A percentile compares a stretch with the other conserved stretches of the same genome.
Conservation (phyloP, 2,888 invertebrate species). For the Papilio gigon region DNA sequence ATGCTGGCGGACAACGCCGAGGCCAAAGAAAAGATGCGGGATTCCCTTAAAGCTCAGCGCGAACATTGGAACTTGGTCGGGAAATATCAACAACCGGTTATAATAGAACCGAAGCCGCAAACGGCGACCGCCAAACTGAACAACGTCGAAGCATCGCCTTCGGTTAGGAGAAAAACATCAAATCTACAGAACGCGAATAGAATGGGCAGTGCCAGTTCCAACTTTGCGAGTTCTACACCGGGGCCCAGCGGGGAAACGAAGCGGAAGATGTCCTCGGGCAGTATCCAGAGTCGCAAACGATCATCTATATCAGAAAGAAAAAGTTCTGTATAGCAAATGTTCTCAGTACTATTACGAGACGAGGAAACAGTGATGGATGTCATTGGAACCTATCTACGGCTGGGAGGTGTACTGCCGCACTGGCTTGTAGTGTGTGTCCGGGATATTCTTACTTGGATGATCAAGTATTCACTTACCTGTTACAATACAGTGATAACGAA, state of each 20-base stretch:
- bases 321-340: constrained; percentile 72
- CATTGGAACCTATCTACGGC: neutral
- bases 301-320: constrained; percentile 76
- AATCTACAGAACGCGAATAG: constrained; percentile 70
- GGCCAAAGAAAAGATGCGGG: constrained; percentile 79
- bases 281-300: constrained; percentile 73
- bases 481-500: neutral
- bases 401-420: neutral
- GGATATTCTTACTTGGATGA: neutral
- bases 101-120: constrained; percentile 68
- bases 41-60: constrained; percentile 66
- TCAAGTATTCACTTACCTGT: neutral
- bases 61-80: constrained; percentile 78
- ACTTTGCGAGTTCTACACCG: constrained; percentile 61
- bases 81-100: constrained; percentile 69
- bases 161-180: constrained; percentile 72
- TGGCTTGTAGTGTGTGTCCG: neutral
- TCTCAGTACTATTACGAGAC: constrained; percentile 17
- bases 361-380: neutral
- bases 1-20: constrained; percentile 84
- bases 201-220: constrained; percentile 61
- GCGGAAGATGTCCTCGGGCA: constrained; percentile 79
- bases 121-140: constrained; percentile 62
- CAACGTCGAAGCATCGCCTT: constrained; percentile 73
- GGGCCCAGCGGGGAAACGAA: constrained; percentile 63